Conservation (phyloP, 2,888 invertebrate genomes). For the Cephus pulcher region DNA sequence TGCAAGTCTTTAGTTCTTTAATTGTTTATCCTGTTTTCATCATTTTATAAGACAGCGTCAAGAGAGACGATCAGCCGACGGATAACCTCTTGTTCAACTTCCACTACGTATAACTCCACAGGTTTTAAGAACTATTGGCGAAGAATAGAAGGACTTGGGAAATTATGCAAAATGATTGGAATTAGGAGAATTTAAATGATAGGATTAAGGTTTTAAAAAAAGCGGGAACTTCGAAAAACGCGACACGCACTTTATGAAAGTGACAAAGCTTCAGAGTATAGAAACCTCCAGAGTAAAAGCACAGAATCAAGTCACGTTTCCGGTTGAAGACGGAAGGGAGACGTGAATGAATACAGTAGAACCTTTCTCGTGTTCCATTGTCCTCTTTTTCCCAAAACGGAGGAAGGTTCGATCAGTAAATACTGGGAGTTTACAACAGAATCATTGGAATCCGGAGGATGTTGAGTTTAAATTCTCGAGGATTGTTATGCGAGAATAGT, state of each 20-base stretch:
- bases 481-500: neutral
- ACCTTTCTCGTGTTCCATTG: neutral
- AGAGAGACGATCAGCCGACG: neutral
- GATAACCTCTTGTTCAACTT: neutral
- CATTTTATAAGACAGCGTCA: neutral
- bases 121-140: neutral
- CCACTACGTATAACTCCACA: neutral
- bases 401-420: neutral
- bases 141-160: neutral
- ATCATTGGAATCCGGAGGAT: neutral
- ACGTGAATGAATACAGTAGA: neutral
- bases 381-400: neutral
- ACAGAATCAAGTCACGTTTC: neutral
- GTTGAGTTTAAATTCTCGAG: neutral
- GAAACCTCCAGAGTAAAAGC: neutral
- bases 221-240: neutral
- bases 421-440: neutral
- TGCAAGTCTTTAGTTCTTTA: neutral
- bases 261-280: neutral
- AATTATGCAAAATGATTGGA: neutral
- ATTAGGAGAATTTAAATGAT: neutral
- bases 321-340: neutral
- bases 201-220: neutral
- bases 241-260: neutral
- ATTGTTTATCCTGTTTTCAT: neutral